Conservation (phyloP, 2,888 invertebrate genomes). For the Lomographa bimaculata region DNA sequence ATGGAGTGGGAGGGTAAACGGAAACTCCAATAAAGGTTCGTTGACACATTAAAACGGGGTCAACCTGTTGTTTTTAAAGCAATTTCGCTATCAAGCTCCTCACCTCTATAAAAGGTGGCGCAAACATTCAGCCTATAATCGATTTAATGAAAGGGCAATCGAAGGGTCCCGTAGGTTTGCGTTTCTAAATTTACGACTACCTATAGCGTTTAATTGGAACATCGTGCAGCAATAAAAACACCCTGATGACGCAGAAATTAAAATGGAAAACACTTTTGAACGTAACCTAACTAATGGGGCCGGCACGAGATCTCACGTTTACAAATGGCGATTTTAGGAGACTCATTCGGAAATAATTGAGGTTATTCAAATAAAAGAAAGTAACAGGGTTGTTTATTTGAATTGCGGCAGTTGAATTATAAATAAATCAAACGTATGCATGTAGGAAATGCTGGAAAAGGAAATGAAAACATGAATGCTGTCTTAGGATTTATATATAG, state of each 20-base stretch:
- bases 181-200: conserved; percentile 73
- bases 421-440: no score
- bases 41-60: conserved; percentile 44
- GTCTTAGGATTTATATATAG: no score
- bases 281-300: conserved; percentile 52
- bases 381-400: conserved; percentile 31
- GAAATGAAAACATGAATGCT: no score
- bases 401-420: no score
- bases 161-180: conserved; percentile 68
- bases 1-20: conserved; percentile 30
- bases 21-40: conserved; percentile 33
- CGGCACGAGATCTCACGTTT: conserved; percentile 45
- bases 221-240: conserved; percentile 74
- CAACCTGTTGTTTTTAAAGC: conserved; percentile 66
- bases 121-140: conserved; percentile 68
- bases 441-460: no score
- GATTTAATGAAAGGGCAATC: conserved; percentile 77
- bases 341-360: conserved; percentile 28
- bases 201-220: conserved; percentile 74
- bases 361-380: conserved; percentile 39
- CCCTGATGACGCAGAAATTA: conserved; percentile 69
- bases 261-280: conserved; percentile 57
- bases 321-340: conserved; percentile 45
- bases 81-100: conserved; percentile 66
- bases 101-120: conserved; percentile 64